phyloP scores from a whole-genome alignment of 2,888 invertebrate species.

The Barypeithes pellucidus region DNA sequence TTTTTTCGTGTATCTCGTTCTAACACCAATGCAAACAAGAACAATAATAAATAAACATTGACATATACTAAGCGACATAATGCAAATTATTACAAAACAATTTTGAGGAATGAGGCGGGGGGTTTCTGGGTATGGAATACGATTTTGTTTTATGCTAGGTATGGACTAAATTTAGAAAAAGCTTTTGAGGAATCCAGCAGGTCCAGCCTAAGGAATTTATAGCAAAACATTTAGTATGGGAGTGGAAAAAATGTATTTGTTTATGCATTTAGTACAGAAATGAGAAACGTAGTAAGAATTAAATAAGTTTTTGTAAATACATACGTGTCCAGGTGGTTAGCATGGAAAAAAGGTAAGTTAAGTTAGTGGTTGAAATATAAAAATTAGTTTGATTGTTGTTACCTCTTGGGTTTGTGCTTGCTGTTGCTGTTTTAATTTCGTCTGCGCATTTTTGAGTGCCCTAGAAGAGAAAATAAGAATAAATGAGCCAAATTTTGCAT shows the following conservation, averaged over 20 bases:
- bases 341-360: conserved; percentile 57
- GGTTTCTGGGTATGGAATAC: conserved; percentile 57
- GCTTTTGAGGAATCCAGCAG: conserved; percentile 95
- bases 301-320: conserved; percentile 54
- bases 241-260: no score
- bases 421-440: conserved; percentile 88
- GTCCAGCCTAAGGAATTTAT: conserved; percentile 81
- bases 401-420: conserved; percentile 85
- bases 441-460: conserved; percentile 91
- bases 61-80: conserved; percentile 42
- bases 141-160: conserved; percentile 43
- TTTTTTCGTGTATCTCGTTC: conserved; percentile 48
- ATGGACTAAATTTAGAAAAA: conserved; percentile 81
- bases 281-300: neutral
- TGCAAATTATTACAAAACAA: conserved; percentile 48
- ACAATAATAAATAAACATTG: conserved; percentile 51
- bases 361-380: conserved; percentile 49
- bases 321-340: conserved; percentile 62
- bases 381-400: conserved; percentile 59
- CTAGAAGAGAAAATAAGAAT: conserved; percentile 73
- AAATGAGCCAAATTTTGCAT: no score
- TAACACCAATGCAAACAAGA: conserved; percentile 53
- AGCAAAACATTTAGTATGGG: conserved; percentile 1
- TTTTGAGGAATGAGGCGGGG: conserved; percentile 67
- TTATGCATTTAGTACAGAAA: neutral